Percentiles rank a stretch among this genome's conserved stretches.
phyloP scores from a whole-genome alignment of 37 sponge, comb jelly and placozoan genomes.

The Hexactinellida sp. region DNA sequence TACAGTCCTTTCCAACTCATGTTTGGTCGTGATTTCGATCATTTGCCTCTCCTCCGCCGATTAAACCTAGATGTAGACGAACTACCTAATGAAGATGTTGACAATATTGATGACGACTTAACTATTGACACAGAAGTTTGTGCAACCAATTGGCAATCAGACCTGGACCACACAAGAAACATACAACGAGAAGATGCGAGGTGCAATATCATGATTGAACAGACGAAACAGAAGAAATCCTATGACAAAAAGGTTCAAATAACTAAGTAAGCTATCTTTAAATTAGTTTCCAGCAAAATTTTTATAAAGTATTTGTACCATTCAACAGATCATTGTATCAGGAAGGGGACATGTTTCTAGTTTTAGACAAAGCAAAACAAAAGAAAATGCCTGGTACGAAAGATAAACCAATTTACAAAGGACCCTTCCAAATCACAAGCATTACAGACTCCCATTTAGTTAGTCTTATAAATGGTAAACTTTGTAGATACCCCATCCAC shows the following conservation, averaged over 20 bases:
- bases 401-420: slow-evolving; percentile 6
- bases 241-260: slow-evolving; percentile 10
- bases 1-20: slow-evolving; percentile 1
- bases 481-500: slow-evolving; percentile 10
- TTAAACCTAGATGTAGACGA: neutral
- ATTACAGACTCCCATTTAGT: neutral
- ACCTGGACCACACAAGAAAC: neutral
- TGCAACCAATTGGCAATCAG: neutral
- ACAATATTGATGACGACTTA: neutral
- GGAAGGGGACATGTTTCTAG: slow-evolving; percentile 5
- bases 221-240: neutral
- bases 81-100: neutral
- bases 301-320: no score
- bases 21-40: slow-evolving; percentile 3
- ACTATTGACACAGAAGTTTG: neutral
- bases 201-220: neutral
- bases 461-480: neutral
- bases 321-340: neutral
- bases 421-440: neutral
- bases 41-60: slow-evolving; percentile 4
- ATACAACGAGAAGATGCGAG: slow-evolving; percentile 2
- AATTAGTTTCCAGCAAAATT: neutral
- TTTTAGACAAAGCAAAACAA: neutral
- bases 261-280: neutral
- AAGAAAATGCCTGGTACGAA: slow-evolving; percentile 13